Base-by-base conservation (phyloP, 2,113 vertebrate species). In the Paramormyrops kingsleyae region DNA sequence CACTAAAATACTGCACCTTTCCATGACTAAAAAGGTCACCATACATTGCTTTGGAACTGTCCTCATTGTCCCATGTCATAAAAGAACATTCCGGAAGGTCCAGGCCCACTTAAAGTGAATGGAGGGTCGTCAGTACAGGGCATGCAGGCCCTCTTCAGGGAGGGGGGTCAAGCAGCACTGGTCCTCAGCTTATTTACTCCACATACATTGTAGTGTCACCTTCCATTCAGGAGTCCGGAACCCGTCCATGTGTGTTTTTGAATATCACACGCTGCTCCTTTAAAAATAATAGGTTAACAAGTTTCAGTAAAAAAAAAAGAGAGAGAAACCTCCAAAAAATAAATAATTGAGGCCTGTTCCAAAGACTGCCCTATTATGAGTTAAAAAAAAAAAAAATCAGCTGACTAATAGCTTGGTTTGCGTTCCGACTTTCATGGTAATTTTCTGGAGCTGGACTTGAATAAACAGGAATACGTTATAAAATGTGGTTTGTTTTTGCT, bases 401-500 rank as follows among this genome's bases (percentile, higher is more conserved):
- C 84, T 89, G 91, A 91, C 88, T 87, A 90, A 70, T 77, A 84
- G 49, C 88, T 90, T 88, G 46, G 50, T 89, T 84, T 49, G 66
- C n/a, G 5, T 88, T 83, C 19, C 62, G 46, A 15, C 49, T 62
- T 83, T 87, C 70, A 83, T 27, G 66, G 52, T 66, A 27, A 80
- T 86, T 90, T 62, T 91, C 42, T 46, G 62, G 42, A 47, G 53
- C 21, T 90, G 46, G 66, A 88, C 56, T 77, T 50, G 62, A 87
- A 87, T 88, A 87, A 90, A 90, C 56, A 15, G 74, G 62, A 87
- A 87, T 87, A 70, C 52, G 87, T 89, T 89, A 87, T 85, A 90
- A 88, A 91, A 84, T 92, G 89, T 89, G 91, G 89, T 91, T 91
- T 92, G 90, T 90, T 92, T 90, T 89, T 88, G 47, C 87, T 89